Base-by-base conservation (phyloP, 2,888 invertebrate genomes). In the Eupeodes luniger region DNA sequence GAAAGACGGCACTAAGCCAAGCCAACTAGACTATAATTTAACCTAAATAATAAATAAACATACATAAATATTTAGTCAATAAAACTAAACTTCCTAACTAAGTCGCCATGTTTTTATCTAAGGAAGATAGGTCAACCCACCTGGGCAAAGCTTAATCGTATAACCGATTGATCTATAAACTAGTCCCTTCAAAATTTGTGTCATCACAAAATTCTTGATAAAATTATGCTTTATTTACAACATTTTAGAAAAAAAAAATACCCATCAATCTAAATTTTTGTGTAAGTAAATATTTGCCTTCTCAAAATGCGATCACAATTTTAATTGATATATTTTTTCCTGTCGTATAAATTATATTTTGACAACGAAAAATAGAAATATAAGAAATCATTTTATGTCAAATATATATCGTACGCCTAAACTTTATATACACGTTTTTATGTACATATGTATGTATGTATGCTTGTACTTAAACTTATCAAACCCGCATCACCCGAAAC, bases 321-420 rank as follows among this genome's bases (percentile, higher is more conserved):
- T 66, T 47, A 57, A 70, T 57, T 72, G 44, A 59, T 47, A 69
- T 53, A 69, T 53, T 34, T 69, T 36, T 69, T 69, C 36, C 53
- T 51, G 47, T 64, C 9, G 27, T 10, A 47, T 59, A 27, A 27
- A 40, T 40, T 47, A 14, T 11, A 27, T 55, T 72, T 72, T 59
- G 59, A 72, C 34, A 59, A 19, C 27, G 2, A 49, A 66, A 47
- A 19, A 44, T 19, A 44, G 19, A 55, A 70, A 47, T 47, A 59
- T 59, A 5, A 59, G 47, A 44, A 72, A 59, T 14, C 6, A 27
- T 16, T n/a, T 47, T 40, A 11, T 72, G 72, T 72, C 72, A 72
- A 72, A 72, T 19, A 72, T 19, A 72, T 47, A 59, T 14, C 55
- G 40, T 49, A n/a, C 57, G 72, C 72, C 72, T 72, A 72, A 34